Base-by-base conservation (phyloP, 1,140 invertebrate species). In the Papilio xuthus region DNA sequence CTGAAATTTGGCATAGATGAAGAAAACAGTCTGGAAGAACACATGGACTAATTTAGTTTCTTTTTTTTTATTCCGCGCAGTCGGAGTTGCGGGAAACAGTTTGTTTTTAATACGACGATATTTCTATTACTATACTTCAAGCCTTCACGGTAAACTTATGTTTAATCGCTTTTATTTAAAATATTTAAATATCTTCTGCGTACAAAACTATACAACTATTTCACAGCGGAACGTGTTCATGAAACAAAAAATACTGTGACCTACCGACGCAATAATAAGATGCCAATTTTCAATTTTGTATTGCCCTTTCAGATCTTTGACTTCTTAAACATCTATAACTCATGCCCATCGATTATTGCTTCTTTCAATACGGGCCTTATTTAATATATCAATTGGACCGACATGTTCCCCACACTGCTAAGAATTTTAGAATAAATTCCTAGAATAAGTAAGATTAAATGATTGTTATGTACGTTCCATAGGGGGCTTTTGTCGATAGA, bases 331-430 rank as follows among this genome's bases (percentile, higher is more conserved):
- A 26, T 23, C 56, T 23, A 60, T 60, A 60, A 26, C 56, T 60
- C 23, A 60, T 26, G 23, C 23, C 26, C 23, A 10, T 60, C 56
- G 23, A 60, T 60, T 20, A 26, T 20, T 2, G 23, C 12, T 60
- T 20, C 56, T 60, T 60, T 60, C 23, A 60, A 60, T 60, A 26
- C 10, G 20, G 1, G 23, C 56, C 56, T 60, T 60, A 60, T 60
- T 60, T 60, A 60, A 60, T 60, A 60, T 26, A 60, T 23, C n/a
- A 60, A 60, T 60, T 60, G 20, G 56, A 20, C n/a, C 20, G 53
- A 60, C 26, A 60, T 26, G 26, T 20, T 10, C 12, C 10, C 23
- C 20, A 4, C 20, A 28, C 23, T 60, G 20, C 56, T 13, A 26
- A 60, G 56, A 26, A 60, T 26, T 26, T 23, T 60, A 26, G 23